Evolutionary conservation across 2,797 vertebrate species (phyloP).

Genomic region (Melanotaenia nigrans): DNA sequence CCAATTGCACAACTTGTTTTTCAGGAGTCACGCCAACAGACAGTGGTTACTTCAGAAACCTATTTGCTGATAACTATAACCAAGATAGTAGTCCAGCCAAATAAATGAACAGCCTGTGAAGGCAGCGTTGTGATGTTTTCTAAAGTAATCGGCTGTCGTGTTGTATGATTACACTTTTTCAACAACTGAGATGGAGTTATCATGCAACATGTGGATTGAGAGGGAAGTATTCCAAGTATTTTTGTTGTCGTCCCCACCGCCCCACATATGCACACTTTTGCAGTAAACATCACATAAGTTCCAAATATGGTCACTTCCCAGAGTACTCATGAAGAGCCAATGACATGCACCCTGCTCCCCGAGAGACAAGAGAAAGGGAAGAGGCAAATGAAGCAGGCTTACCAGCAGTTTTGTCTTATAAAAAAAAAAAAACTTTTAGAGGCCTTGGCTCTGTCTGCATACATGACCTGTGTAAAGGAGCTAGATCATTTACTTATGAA

Average conservation of each 20-base stretch:
- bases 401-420: slow-evolving; percentile 57
- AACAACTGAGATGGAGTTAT: slow-evolving; percentile 42
- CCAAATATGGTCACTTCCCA: slow-evolving; percentile 79
- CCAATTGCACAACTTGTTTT: slow-evolving; percentile 80
- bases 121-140: slow-evolving; percentile 33
- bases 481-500: slow-evolving; percentile 62
- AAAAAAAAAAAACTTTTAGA: slow-evolving; percentile 45
- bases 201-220: slow-evolving; percentile 47
- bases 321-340: slow-evolving; percentile 64
- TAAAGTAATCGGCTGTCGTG: slow-evolving; percentile 21
- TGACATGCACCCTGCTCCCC: slow-evolving; percentile 52
- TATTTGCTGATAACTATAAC: slow-evolving; percentile 53
- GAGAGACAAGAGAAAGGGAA: slow-evolving; percentile 29
- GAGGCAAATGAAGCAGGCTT: slow-evolving; percentile 42
- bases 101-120: slow-evolving; percentile 32
- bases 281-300: slow-evolving; percentile 59
- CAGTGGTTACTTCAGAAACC: slow-evolving; percentile 65
- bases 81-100: slow-evolving; percentile 38
- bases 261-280: neutral
- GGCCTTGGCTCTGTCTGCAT: slow-evolving; percentile 69
- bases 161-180: slow-evolving; percentile 16
- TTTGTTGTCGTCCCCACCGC: slow-evolving; percentile 45
- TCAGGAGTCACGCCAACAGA: slow-evolving; percentile 59
- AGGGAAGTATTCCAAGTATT: slow-evolving; percentile 70
- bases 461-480: slow-evolving; percentile 67